Evolutionary conservation across 2,888 invertebrate species (phyloP).

Genomic region (Sphaerophoria rueppellii): DNA sequence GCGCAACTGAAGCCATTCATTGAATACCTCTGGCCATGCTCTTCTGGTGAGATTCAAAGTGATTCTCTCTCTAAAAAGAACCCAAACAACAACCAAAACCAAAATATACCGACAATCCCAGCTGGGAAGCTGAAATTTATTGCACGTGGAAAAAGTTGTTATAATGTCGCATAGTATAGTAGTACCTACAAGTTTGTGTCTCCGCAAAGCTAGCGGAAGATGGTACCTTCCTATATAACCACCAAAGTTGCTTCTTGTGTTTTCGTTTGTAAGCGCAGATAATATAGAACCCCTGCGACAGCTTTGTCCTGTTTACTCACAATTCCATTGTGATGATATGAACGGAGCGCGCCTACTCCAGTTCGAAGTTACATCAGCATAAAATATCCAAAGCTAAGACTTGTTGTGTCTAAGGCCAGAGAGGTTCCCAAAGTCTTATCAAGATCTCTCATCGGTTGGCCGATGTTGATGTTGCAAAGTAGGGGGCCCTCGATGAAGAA

Average conservation of each 20-base stretch:
- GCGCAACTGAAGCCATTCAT: constrained; percentile 72
- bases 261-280: not conserved
- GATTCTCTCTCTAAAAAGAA: constrained; percentile 40
- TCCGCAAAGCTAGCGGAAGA: constrained; percentile 23
- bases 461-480: constrained; percentile 54
- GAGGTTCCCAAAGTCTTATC: constrained; percentile 60
- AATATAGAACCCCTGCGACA: constrained; percentile 30
- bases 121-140: constrained; percentile 68
- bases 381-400: constrained; percentile 66
- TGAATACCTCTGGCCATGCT: constrained; percentile 70
- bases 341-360: constrained; percentile 70
- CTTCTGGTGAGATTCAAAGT: constrained; percentile 50
- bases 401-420: too few species aligned
- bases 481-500: constrained; percentile 43
- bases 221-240: not conserved
- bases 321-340: constrained; percentile 66
- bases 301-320: constrained; percentile 71
- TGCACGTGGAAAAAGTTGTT: constrained; percentile 68
- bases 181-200: too few species aligned
- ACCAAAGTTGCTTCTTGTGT: constrained; percentile 8
- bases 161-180: constrained; percentile 52
- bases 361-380: constrained; percentile 71
- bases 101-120: constrained; percentile 62
- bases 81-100: constrained; percentile 38
- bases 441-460: constrained; percentile 65